These are phyloP conservation scores for Otus sunia DNA, from an alignment of 2,113 vertebrate species.

Conservation along the genomic window DNA sequence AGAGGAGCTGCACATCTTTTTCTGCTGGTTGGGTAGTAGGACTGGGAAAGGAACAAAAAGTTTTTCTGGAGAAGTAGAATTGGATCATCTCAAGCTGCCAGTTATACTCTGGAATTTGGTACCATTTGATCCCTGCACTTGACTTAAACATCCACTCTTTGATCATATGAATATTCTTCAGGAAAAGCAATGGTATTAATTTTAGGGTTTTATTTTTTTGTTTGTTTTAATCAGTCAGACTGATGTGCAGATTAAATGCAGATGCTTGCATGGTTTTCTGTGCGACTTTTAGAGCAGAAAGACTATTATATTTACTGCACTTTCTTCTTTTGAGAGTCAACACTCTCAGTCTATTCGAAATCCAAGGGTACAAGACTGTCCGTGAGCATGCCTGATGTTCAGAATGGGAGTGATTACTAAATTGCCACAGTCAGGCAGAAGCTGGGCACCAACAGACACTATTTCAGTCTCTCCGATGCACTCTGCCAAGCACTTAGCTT, in stretches of 20 bases:
- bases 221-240: conserved; percentile 33
- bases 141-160: conserved; percentile 54
- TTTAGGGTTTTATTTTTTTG: neutral
- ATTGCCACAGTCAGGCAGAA: neutral
- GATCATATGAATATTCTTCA: conserved; percentile 54
- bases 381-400: neutral
- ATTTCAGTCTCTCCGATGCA: neutral
- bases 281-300: conserved; percentile 30
- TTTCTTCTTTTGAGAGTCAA: neutral
- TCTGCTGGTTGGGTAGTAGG: neutral
- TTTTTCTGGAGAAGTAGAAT: neutral
- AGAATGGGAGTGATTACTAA: neutral
- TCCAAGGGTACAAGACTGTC: neutral
- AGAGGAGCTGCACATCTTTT: neutral
- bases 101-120: conserved; percentile 12
- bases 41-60: neutral
- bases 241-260: conserved; percentile 60
- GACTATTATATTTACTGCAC: conserved; percentile 6
- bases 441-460: neutral
- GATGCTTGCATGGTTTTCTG: conserved; percentile 45
- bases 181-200: conserved; percentile 28
- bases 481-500: neutral
- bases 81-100: neutral
- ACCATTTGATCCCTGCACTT: conserved; percentile 57
- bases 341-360: neutral